Conservation (phyloP, 2,797 vertebrate genomes). For the Gobionotothen gibberifrons region DNA sequence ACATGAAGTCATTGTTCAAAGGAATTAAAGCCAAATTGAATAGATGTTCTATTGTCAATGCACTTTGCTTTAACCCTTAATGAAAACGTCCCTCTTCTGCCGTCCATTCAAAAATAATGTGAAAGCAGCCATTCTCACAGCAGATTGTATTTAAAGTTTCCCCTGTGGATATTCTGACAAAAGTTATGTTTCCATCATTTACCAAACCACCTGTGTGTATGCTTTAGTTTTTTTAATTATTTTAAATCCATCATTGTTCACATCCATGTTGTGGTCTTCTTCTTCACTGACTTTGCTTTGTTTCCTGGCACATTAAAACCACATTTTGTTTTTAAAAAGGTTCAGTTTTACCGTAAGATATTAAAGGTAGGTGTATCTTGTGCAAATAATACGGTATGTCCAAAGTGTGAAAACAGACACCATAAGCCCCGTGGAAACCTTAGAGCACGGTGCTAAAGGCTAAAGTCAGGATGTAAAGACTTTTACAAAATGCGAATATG, state of each 20-base stretch:
- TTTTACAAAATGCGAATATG: no score
- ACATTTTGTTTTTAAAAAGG: background rate
- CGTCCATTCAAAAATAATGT: background rate
- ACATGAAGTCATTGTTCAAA: background rate
- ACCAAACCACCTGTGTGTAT: background rate
- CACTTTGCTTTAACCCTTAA: background rate
- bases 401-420: no score
- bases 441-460: no score
- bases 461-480: no score
- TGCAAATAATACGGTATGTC: no score
- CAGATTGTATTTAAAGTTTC: background rate
- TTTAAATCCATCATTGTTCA: background rate
- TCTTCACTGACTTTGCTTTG: background rate
- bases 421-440: no score
- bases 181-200: background rate
- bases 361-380: background rate
- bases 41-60: background rate
- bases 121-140: background rate
- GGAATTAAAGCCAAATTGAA: background rate
- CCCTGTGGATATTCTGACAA: background rate
- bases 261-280: background rate
- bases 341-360: background rate
- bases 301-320: background rate
- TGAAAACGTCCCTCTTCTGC: background rate
- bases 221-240: background rate